Base-by-base conservation (phyloP, 2,888 invertebrate species). In the Caenorhabditis imperialis region DNA sequence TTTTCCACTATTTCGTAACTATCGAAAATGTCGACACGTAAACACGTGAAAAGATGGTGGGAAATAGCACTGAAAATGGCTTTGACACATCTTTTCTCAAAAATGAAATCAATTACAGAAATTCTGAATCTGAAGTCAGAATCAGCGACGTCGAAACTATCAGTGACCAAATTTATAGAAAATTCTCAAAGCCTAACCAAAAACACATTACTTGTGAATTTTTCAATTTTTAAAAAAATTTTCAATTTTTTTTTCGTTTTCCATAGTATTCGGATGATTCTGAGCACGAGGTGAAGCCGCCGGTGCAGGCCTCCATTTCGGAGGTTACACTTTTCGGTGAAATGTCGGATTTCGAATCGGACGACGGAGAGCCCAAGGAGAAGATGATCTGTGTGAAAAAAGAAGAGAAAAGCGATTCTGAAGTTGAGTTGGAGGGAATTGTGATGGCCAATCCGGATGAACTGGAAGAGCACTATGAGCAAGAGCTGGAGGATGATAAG, bases 371-470 rank as follows among this genome's bases (percentile, higher is more conserved):
- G 14, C 48, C 48, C 8, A n/a, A 33, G 4, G 55, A 45, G 38
- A 23, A 18, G 2, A 16, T 37, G 22, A n/a, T 10, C 8, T 38
- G 14, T 16, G 18, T n/a, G 51, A 12, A 20, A 16, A 6, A 35
- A 16, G 55, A 61, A 3, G 16, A 44, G 48, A 62, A 57, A 23
- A 48, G n/a, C n/a, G n/a, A n/a, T n/a, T n/a, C n/a, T n/a, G n/a
- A n/a, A n/a, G n/a, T n/a, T n/a, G 53, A 58, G 5, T 38, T 79
- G 4, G 58, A 63, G 2, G 79, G 79, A 45, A 77, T 79, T 22
- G 76, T 74, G 23, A 63, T 79, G 74, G 54, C 71, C 6, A 54
- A 73, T 47, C 73, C 77, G 16, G 77, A 77, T 22, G 79, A 77
- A 27, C 71, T 70, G 14, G 71, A 70, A n/a, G 62, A 70, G 25